Conservation (phyloP, 2,797 vertebrate genomes). For the Sebastiscus tertius region DNA sequence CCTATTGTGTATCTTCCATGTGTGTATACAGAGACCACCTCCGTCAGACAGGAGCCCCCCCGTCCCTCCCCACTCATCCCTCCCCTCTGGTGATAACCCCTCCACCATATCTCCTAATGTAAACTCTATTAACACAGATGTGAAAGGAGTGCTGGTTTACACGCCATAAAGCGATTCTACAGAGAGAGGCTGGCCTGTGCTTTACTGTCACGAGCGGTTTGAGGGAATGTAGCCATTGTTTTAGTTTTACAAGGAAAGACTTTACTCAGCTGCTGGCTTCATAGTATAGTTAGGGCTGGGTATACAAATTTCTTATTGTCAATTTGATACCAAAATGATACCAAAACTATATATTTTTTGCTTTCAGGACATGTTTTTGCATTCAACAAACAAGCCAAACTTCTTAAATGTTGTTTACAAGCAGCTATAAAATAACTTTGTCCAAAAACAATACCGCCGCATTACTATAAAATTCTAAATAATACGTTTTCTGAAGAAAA, state of each 20-base stretch:
- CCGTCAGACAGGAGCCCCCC: constrained; percentile 34
- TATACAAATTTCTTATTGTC: background rate
- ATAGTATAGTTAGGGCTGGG: background rate
- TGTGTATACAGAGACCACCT: constrained; percentile 58
- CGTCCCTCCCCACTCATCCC: background rate
- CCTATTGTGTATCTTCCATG: constrained; percentile 50
- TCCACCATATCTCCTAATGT: constrained; percentile 63
- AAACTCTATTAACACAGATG: constrained; percentile 72
- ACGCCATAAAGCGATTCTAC: constrained; percentile 58
- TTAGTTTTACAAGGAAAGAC: constrained; percentile 40
- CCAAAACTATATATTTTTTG: background rate
- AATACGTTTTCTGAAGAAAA: background rate
- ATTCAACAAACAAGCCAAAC: background rate
- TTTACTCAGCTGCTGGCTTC: constrained; percentile 52
- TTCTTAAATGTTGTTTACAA: background rate
- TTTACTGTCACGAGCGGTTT: constrained; percentile 35
- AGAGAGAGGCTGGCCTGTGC: constrained; percentile 30
- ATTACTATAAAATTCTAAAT: background rate
- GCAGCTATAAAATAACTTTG: background rate
- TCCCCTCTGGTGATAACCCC: constrained; percentile 61
- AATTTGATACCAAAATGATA: background rate
- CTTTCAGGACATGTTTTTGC: background rate
- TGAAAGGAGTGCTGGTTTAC: constrained; percentile 67
- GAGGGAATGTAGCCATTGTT: constrained; percentile 54
- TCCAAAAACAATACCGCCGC: background rate